Evolutionary conservation across 2,113 vertebrate genomes (phyloP), one percentile per base, ranked within the genome.

Genomic region (Hypocryptadius cinnamomeus): DNA sequence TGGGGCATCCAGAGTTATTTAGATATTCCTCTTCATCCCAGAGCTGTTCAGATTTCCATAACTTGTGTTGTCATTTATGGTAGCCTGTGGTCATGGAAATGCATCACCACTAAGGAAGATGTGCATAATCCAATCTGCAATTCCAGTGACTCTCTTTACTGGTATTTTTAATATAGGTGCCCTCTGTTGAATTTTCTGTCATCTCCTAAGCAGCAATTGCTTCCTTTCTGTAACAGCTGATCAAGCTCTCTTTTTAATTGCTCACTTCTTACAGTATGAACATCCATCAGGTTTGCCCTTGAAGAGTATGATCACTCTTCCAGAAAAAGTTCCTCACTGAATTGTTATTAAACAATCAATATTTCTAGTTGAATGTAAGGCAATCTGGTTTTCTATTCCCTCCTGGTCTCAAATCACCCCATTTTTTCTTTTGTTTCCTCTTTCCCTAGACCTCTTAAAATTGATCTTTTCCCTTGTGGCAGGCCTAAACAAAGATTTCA

Each of bases 141-240:
- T 50, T 92, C 79, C 76, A 85, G 50, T 63, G 51, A 65, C 66
- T 83, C 1, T 0, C 27, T 70, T 61, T 51, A 63, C 39, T 15
- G 8, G 44, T 54, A 63, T 72, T 79, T 89, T 85, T 73, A 90
- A 80, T 35, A 77, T 10, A 86, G 30, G 27, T 78, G 69, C 15
- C 56, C 48, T 70, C 61, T 88, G 79, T 11, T 71, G 65, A 68
- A 56, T 86, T 85, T 85, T 92, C 83, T 90, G n/a, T 88, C 40
- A 61, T 74, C 48, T 86, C 53, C 78, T 68, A 60, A 66, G 56
- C 33, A 80, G 59, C 42, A 79, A 64, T 45, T 53, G 27, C 28
- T 95, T 94, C 61, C 68, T 84, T 93, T 79, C 76, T 90, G 13
- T 31, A 89, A 68, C 33, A 92, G 72, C 24, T 81, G 51, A 94